phyloP scores from a whole-genome alignment of 2,888 invertebrate genomes.

The Drosophila setosimentum region DNA sequence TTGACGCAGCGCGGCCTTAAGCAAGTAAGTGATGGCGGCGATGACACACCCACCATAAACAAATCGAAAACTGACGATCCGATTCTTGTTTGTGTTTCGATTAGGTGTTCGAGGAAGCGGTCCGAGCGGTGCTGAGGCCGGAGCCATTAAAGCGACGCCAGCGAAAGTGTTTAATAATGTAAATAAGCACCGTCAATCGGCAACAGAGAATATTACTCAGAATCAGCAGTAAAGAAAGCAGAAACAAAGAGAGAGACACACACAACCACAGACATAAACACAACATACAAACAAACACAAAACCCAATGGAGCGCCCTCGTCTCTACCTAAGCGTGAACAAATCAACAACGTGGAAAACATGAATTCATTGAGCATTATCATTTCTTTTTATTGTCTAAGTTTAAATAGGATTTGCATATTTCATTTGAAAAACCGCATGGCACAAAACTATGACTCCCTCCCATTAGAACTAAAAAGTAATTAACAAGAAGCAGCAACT shows the following conservation, averaged over 20 bases:
- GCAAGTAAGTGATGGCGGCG: slow-evolving; percentile 87
- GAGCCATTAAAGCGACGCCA: slow-evolving; percentile 98
- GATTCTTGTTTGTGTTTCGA: slow-evolving; percentile 25
- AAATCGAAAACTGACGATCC: slow-evolving; percentile 8
- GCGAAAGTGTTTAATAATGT: slow-evolving; percentile 94
- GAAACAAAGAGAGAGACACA: slow-evolving; percentile 15
- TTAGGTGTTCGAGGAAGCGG: slow-evolving; percentile 99
- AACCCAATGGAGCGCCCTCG: slow-evolving; percentile 50
- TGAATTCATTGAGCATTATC: slow-evolving; percentile 64
- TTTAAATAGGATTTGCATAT: slow-evolving; percentile 47
- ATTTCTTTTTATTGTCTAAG: slow-evolving; percentile 47
- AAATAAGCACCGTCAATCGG: slow-evolving; percentile 83
- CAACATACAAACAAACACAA: slow-evolving; percentile 22
- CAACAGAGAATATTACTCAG: slow-evolving; percentile 42
- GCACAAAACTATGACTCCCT: slow-evolving; percentile 66
- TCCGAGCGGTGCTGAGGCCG: slow-evolving; percentile 97
- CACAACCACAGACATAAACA: slow-evolving; percentile 26
- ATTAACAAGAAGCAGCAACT: slow-evolving; percentile 30
- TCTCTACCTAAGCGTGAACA: slow-evolving; percentile 57
- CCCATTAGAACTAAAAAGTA: slow-evolving; percentile 57
- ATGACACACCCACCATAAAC: slow-evolving; percentile 26
- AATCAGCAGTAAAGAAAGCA: slow-evolving; percentile 29
- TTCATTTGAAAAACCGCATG: slow-evolving; percentile 34
- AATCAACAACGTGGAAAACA: slow-evolving; percentile 52
- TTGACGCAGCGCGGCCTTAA: slow-evolving; percentile 98